Base-by-base conservation (phyloP, 2,888 invertebrate genomes). In the Hybos culiciformis region DNA sequence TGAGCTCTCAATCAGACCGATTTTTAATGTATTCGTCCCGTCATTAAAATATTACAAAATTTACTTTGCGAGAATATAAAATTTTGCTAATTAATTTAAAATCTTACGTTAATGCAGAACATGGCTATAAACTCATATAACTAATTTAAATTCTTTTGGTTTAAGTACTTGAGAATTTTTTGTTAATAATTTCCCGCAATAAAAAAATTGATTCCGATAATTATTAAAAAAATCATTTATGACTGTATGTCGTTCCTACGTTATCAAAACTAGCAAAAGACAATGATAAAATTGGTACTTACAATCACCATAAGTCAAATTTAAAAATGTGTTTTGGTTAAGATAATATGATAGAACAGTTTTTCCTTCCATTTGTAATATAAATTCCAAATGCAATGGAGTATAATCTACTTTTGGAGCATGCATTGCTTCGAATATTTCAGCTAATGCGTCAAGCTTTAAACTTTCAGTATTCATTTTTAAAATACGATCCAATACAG, bases 271-370 rank as follows among this genome's bases (percentile, higher is more conserved):
- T 24, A 3, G 1, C 14, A 41, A 8, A 8, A 7, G 4, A 9
- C 4, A 19, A 32, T n/a, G 11, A 12, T 38, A n/a, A 12, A 14
- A 21, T 4, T 9, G 15, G 43, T 39, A 70, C 73, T 71, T 58
- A 82, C 81, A 70, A 49, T 77, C 73, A 38, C 74, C 69, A 23
- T 71, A 70, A 37, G 72, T 74, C 56, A 77, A 72, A 43, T 71
- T 72, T 34, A 73, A 69, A 48, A 80, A 78, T 37, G 73, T 70
- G 1, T 76, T 73, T 49, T 78, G 73, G 54, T 82, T 80, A 43
- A 80, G 63, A 51, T 80, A 77, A 18, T 76, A 72, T 1, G 78
- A 78, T 26, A 75, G 69, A 1, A 83, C 74, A 0, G 78, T 74
- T 55, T 78, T 79, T 20, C 76, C 77, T 48, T 80, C 77, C 48